These are phyloP conservation scores for Acipenser ruthenus DNA, from an alignment of 2,797 vertebrate species.

Conservation along the genomic window DNA sequence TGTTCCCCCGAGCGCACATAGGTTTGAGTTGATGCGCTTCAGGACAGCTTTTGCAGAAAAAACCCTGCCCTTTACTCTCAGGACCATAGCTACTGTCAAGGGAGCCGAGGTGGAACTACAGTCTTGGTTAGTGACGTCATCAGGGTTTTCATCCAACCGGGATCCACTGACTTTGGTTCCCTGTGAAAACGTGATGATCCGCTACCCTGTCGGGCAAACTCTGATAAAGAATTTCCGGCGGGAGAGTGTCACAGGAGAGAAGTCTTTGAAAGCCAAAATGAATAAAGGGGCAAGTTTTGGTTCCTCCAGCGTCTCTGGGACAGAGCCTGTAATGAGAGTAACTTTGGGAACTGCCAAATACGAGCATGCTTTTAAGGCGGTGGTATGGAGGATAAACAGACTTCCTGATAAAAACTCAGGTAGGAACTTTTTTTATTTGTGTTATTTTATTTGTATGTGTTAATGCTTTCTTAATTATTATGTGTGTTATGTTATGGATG, in stretches of 20 bases:
- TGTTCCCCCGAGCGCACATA: constrained; percentile 63
- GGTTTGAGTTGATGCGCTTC: constrained; percentile 78
- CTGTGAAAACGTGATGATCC: constrained; percentile 77
- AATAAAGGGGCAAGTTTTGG: constrained; percentile 81
- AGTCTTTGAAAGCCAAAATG: constrained; percentile 78
- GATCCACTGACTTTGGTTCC: constrained; percentile 70
- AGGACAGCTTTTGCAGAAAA: constrained; percentile 69
- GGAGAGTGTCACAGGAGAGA: constrained; percentile 74
- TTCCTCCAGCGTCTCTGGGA: constrained; percentile 62
- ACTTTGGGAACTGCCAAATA: constrained; percentile 82
- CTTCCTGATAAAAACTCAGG: constrained; percentile 86
- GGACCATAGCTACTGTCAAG: constrained; percentile 63
- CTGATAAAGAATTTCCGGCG: constrained; percentile 84
- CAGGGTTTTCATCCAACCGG: constrained; percentile 71
- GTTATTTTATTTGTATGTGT: background rate
- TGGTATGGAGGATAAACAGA: constrained; percentile 78
- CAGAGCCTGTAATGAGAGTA: constrained; percentile 82
- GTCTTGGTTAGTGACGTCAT: constrained; percentile 80
- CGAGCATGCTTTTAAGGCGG: constrained; percentile 75
- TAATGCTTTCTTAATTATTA: no score
- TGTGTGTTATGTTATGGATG: no score
- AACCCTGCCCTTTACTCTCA: constrained; percentile 72
- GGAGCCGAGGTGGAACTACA: constrained; percentile 79
- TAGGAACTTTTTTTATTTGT: constrained; percentile 35
- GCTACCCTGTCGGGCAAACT: constrained; percentile 72